A percentile compares a stretch with the other conserved stretches of the same genome.
Conservation (phyloP, 2,888 invertebrate species). For the Gandaritis pyraliata region DNA sequence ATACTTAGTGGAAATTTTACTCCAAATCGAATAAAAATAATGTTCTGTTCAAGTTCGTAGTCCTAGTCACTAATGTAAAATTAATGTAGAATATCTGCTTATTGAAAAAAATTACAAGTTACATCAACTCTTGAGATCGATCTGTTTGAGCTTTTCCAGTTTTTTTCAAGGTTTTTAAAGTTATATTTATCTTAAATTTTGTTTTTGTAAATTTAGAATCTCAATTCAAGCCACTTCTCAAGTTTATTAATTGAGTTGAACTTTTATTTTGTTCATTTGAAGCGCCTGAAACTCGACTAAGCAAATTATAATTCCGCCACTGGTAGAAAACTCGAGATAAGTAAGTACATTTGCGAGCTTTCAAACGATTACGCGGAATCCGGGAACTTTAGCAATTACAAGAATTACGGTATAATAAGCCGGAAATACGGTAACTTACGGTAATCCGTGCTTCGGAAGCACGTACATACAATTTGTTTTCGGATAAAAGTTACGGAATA, state of each 20-base stretch:
- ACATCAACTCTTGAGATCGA: too few species aligned
- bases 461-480: constrained; percentile 29
- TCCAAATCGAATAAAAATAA: background rate
- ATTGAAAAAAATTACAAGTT: too few species aligned
- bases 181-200: too few species aligned
- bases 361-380: constrained; percentile 37
- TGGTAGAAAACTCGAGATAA: constrained; percentile 17
- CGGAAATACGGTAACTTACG: constrained; percentile 20
- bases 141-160: too few species aligned
- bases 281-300: constrained; percentile 1
- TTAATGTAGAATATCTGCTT: too few species aligned
- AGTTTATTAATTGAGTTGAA: background rate
- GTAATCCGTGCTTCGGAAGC: constrained; percentile 16
- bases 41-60: too few species aligned
- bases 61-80: too few species aligned
- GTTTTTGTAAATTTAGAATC: too few species aligned
- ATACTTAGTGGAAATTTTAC: too few species aligned
- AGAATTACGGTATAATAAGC: constrained; percentile 33
- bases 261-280: constrained; percentile 2
- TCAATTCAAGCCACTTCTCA: too few species aligned
- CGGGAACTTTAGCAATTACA: constrained; percentile 39
- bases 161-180: too few species aligned
- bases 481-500: constrained; percentile 11
- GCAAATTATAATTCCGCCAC: constrained; percentile 8
- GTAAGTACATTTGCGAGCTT: constrained; percentile 21